These are phyloP conservation scores for Xenopus laevis DNA, from an alignment of 2,113 vertebrate genomes.

Conservation along the genomic window DNA sequence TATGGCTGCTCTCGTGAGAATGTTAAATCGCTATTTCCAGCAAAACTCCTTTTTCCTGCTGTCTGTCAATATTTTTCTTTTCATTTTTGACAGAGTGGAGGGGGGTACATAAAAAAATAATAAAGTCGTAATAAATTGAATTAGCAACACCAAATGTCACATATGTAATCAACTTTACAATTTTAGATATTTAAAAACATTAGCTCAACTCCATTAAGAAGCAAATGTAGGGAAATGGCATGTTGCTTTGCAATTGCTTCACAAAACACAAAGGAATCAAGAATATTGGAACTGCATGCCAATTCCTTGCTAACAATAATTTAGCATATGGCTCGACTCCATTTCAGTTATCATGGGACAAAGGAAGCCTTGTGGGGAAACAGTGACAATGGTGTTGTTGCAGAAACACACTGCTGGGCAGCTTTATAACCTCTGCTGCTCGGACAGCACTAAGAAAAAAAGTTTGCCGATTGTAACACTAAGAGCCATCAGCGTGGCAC, in stretches of 20 bases:
- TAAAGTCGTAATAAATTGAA: too few relatives aligned
- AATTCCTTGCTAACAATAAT: not conserved
- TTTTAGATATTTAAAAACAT: too few relatives aligned
- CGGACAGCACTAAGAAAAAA: not conserved
- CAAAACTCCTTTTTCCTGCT: too few relatives aligned
- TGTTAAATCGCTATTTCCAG: too few relatives aligned
- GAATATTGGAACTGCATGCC: not conserved
- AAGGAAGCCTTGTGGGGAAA: not conserved
- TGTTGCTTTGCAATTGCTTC: not conserved
- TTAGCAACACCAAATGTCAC: too few relatives aligned
- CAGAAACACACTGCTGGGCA: slow-evolving; percentile 7
- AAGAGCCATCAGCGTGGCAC: not conserved
- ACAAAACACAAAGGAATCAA: not conserved
- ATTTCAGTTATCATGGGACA: not conserved
- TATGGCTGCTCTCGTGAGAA: too few relatives aligned
- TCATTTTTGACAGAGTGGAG: too few relatives aligned
- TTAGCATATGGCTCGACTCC: not conserved
- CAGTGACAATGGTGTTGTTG: not conserved
- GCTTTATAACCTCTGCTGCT: not conserved
- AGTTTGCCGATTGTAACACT: not conserved
- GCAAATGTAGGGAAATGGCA: too few relatives aligned
- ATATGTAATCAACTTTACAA: too few relatives aligned
- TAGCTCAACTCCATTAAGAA: too few relatives aligned
- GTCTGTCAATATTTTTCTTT: too few relatives aligned
- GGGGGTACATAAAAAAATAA: too few relatives aligned